Evolutionary conservation across 1,140 invertebrate genomes (phyloP).

Genomic region (Wiebesia pumilae): DNA sequence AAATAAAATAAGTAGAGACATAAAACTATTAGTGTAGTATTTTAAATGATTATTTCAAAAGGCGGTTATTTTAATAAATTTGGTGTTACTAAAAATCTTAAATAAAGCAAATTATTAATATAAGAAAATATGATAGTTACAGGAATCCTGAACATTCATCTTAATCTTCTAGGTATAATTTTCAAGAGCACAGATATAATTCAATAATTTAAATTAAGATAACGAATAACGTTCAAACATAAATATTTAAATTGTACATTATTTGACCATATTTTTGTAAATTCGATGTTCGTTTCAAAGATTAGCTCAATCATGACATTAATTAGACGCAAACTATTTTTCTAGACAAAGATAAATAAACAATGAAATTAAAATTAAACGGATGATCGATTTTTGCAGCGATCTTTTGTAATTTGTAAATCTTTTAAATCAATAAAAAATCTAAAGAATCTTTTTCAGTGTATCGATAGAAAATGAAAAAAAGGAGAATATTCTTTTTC

Average conservation of each 20-base stretch:
- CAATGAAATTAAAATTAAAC: neutral
- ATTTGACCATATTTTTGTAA: conserved; percentile 42
- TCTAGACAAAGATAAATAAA: conserved; percentile 29
- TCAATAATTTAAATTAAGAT: neutral
- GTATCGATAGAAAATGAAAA: neutral
- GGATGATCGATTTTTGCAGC: conserved; percentile 39
- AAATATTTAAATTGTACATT: conserved; percentile 24
- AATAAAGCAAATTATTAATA: neutral
- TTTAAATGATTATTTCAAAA: neutral
- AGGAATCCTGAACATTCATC: neutral
- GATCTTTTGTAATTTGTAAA: conserved; percentile 17
- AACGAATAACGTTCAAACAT: neutral
- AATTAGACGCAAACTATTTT: conserved; percentile 38
- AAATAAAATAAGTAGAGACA: too few relatives aligned
- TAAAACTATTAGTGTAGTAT: too few relatives aligned
- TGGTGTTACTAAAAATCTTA: neutral
- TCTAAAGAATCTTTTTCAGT: neutral
- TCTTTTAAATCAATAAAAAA: neutral
- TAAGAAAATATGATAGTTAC: neutral
- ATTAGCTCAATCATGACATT: neutral
- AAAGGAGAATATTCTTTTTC: conserved; percentile 12
- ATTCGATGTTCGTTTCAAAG: conserved; percentile 22
- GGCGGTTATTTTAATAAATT: neutral
- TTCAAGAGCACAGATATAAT: neutral
- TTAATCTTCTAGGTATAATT: neutral